Evolutionary conservation across 2,888 invertebrate species (phyloP), one percentile per base, ranked within the genome.

Genomic region (Eupithecia pulchellata): DNA sequence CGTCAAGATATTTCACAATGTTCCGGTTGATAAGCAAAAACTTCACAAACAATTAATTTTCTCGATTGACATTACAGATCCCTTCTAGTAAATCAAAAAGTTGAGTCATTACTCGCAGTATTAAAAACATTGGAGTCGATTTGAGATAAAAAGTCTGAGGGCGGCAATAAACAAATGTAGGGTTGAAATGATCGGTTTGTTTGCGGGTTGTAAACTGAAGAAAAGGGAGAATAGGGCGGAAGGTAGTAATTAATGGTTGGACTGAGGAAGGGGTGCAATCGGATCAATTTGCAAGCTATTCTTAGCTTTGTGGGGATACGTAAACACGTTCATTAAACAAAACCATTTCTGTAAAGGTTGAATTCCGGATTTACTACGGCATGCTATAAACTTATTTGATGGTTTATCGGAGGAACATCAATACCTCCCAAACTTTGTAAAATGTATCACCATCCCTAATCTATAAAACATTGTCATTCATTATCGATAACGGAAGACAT

Each of bases 241-340:
- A 86, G 85, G 86, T 86, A 89, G 92, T 93, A 93, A 93, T 94
- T 93, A 94, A 93, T 93, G 93, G 88, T 86, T 85, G 81, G 82
- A 84, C 79, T 30, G 80, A 86, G 84, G 83, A 87, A 83, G 86
- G 91, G 91, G 89, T 90, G 89, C 89, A 92, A 91, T 93, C 87
- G 87, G 91, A 91, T 91, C 90, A 92, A 92, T 93, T 93, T 90
- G 86, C 89, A 81, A 84, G 86, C 87, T 85, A 89, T 91, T 90
- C 86, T 86, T 85, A 82, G 83, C 81, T 86, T 84, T 82, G 88
- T 85, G 86, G 84, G 73, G 75, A 77, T 75, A 78, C 81, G 82
- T 82, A 84, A 84, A 82, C 82, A 85, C 82, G 84, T 84, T 88
- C 85, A 89, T 89, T 85, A 84, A 83, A 77, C 79, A 75, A 77